These are phyloP conservation scores for Cairina moschata DNA, from an alignment of 2,113 vertebrate species.

Conservation along the genomic window DNA sequence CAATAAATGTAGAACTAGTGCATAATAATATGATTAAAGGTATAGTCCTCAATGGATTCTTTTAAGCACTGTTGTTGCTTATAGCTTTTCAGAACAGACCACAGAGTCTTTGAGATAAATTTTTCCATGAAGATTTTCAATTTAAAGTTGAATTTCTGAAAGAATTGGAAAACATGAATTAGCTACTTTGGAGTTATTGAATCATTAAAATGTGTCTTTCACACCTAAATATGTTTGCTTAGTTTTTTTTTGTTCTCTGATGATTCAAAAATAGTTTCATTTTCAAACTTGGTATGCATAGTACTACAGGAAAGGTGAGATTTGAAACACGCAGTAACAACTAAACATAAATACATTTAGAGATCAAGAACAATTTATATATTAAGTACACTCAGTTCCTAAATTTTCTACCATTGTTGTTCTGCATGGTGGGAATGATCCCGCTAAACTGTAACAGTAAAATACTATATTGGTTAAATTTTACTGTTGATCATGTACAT, in stretches of 20 bases:
- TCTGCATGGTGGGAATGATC: fast-evolving
- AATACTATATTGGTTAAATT: neutral
- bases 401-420: neutral
- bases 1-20: neutral
- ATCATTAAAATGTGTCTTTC: neutral
- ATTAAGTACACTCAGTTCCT: neutral
- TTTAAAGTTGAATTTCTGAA: neutral
- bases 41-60: neutral
- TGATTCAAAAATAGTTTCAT: neutral
- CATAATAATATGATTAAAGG: neutral
- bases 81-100: neutral
- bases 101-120: neutral
- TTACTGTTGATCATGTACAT: neutral
- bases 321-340: neutral
- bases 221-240: neutral
- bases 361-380: neutral
- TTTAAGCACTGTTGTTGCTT: neutral
- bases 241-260: neutral
- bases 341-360: neutral
- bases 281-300: neutral
- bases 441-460: neutral
- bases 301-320: neutral
- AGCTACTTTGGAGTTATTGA: neutral
- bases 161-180: neutral
- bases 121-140: neutral